phyloP scores from a whole-genome alignment of 2,888 invertebrate species.

The Ophraella communa region DNA sequence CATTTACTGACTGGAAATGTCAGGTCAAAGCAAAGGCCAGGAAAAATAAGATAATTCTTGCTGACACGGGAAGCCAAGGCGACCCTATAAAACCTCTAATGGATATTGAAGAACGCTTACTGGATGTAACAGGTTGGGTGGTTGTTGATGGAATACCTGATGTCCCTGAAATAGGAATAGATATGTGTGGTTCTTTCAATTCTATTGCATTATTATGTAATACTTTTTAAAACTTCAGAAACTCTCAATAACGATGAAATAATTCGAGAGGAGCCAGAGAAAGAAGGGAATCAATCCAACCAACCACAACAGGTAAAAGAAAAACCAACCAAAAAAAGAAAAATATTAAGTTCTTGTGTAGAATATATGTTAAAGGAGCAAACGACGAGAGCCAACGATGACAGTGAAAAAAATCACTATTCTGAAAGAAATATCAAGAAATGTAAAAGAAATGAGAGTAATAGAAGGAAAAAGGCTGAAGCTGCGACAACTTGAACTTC shows the following conservation, averaged over 20 bases:
- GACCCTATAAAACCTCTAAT: not conserved
- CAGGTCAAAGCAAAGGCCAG: not conserved
- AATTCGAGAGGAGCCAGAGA: no score
- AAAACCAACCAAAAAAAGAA: no score
- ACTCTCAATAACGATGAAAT: not conserved
- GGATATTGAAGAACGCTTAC: not conserved
- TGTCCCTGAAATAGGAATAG: not conserved
- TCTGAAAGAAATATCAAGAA: not conserved
- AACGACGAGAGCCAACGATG: not conserved
- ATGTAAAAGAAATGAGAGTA: no score
- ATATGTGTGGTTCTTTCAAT: not conserved
- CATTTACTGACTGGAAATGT: no score
- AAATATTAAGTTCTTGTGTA: not conserved
- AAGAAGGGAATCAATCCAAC: no score
- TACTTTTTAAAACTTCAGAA: not conserved
- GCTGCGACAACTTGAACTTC: no score
- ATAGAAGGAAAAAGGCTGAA: no score
- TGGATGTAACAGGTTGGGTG: not conserved
- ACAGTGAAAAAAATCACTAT: not conserved
- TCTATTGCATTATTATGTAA: not conserved
- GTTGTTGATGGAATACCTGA: not conserved
- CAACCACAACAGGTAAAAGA: no score
- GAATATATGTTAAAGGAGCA: not conserved
- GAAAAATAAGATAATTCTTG: not conserved
- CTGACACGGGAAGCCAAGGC: not conserved